Evolutionary conservation across 2,888 invertebrate species (phyloP).

Genomic region (Drosophila mercatorum): DNA sequence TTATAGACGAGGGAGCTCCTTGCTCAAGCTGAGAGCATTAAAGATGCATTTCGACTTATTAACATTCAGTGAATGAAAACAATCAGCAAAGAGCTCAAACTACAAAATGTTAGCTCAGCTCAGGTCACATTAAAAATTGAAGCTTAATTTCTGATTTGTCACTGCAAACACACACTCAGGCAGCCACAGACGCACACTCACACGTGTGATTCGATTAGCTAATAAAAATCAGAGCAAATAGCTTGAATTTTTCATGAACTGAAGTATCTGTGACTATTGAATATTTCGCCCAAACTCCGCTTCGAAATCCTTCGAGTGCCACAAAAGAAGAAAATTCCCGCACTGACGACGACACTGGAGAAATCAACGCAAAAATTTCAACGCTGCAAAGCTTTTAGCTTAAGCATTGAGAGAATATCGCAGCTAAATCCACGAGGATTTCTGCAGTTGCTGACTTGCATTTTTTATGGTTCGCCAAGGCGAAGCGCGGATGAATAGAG

Average conservation of each 20-base stretch:
- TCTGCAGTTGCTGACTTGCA: constrained; percentile 70
- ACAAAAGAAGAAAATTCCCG: constrained; percentile 39
- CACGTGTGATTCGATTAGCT: constrained; percentile 59
- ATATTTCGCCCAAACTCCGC: constrained; percentile 21
- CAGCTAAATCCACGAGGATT: constrained; percentile 70
- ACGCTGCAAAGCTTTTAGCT: constrained; percentile 65
- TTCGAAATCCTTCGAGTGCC: constrained; percentile 49
- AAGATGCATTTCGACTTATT: constrained; percentile 14
- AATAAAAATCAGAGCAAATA: constrained; percentile 56
- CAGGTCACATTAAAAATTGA: constrained; percentile 48
- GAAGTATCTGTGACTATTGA: constrained; percentile 37
- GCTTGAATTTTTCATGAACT: constrained; percentile 64
- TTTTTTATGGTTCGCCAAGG: constrained; percentile 50
- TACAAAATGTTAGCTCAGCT: not conserved
- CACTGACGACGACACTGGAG: constrained; percentile 63
- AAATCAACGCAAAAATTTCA: constrained; percentile 60
- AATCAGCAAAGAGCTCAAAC: constrained; percentile 49
- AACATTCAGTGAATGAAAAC: constrained; percentile 23
- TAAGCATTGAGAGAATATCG: constrained; percentile 62
- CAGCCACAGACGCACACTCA: not conserved
- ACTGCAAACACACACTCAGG: constrained; percentile 1
- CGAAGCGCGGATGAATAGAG: constrained; percentile 2
- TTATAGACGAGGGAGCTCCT: not conserved
- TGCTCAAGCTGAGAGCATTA: not conserved
- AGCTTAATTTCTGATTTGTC: constrained; percentile 45